Conservation (phyloP, 1,140 invertebrate species). For the Muscidifurax raptorellus region DNA sequence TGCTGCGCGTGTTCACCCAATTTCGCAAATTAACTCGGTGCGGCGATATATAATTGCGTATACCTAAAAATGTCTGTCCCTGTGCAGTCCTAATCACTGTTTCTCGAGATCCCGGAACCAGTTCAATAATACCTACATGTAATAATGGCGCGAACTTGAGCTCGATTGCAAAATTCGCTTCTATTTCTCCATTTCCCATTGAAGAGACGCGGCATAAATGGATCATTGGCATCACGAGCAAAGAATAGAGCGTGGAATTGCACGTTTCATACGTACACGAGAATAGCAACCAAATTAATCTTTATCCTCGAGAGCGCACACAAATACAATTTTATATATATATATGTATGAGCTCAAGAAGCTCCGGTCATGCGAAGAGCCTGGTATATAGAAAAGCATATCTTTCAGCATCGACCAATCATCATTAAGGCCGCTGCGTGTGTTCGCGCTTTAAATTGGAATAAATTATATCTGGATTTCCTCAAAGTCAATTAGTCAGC, state of each 20-base stretch:
- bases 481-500: conserved; percentile 20
- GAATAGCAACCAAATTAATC: background rate
- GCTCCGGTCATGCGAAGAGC: background rate
- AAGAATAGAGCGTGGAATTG: background rate
- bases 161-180: background rate
- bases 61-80: too few relatives aligned
- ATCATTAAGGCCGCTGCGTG: conserved; percentile 15
- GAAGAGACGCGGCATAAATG: background rate
- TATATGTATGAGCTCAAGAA: background rate
- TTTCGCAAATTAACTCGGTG: too few relatives aligned
- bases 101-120: too few relatives aligned
- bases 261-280: background rate
- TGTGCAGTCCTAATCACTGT: too few relatives aligned
- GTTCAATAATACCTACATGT: too few relatives aligned
- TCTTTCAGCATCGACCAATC: conserved; percentile 23
- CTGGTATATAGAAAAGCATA: background rate
- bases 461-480: conserved; percentile 32
- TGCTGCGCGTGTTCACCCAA: too few relatives aligned
- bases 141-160: too few relatives aligned
- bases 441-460: conserved; percentile 27
- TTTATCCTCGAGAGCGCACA: background rate
- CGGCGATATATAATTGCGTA: too few relatives aligned
- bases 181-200: background rate
- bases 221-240: too few relatives aligned
- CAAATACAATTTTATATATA: too few relatives aligned